These are phyloP conservation scores for Hydrozoanthus tunicans DNA, from an alignment of 64 coral and sea anemone species.

Conservation along the genomic window DNA sequence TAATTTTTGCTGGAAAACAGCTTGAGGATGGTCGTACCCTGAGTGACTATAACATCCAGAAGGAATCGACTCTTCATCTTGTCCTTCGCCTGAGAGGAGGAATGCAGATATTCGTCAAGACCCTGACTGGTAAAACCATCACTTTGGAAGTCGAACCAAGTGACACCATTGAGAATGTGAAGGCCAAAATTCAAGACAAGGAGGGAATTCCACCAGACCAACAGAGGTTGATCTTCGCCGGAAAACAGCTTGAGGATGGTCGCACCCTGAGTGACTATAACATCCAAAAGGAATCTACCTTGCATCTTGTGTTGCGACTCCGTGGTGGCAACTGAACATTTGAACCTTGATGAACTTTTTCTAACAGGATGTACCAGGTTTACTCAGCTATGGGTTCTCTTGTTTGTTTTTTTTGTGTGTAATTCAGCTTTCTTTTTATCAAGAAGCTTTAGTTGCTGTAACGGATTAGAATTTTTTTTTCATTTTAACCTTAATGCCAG, in stretches of 20 bases:
- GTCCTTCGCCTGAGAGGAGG: no score
- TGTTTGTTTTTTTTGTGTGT: background rate
- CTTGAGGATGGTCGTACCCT: conserved; percentile 51
- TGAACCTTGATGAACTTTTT: background rate
- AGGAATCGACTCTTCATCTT: background rate
- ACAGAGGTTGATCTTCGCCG: conserved; percentile 44
- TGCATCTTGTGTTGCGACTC: conserved; percentile 45
- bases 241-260: conserved; percentile 43
- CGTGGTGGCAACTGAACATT: conserved; percentile 12
- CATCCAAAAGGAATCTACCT: conserved; percentile 35
- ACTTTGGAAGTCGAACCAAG: background rate
- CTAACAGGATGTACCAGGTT: background rate
- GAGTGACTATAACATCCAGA: background rate
- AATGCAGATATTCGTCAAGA: background rate
- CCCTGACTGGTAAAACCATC: conserved; percentile 3
- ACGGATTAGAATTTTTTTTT: no score
- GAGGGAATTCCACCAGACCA: conserved; percentile 32
- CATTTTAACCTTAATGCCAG: no score
- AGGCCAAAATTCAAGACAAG: conserved; percentile 22
- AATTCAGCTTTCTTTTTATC: background rate
- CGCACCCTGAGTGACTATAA: conserved; percentile 48
- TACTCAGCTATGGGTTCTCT: background rate
- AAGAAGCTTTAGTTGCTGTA: background rate
- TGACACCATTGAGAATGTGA: conserved; percentile 21
- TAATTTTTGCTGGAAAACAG: conserved; percentile 45